phyloP scores from a whole-genome alignment of 2,797 vertebrate genomes.

The Esox lucius region DNA sequence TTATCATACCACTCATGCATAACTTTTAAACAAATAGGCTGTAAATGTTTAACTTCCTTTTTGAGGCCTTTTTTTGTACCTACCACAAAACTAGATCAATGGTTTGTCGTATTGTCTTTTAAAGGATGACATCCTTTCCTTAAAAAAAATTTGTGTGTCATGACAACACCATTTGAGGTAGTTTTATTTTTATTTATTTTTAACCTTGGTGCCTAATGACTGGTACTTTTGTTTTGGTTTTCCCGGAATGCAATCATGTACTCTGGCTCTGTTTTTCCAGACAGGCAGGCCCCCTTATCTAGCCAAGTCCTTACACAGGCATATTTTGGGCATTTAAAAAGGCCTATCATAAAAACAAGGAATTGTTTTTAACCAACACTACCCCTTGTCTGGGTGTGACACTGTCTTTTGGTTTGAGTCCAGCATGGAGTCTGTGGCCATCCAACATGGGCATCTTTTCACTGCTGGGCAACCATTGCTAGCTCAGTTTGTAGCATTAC shows the following conservation, averaged over 20 bases:
- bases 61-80: neutral
- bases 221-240: neutral
- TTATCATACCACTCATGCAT: neutral
- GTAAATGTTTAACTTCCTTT: neutral
- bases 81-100: neutral
- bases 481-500: neutral
- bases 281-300: neutral
- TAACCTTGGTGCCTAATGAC: neutral
- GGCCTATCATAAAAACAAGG: neutral
- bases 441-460: neutral
- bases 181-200: too few relatives aligned
- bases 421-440: neutral
- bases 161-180: neutral
- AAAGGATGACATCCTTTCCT: too few relatives aligned
- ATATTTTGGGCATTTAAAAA: neutral
- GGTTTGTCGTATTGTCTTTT: neutral
- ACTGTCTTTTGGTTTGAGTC: neutral
- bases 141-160: too few relatives aligned
- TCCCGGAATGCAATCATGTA: neutral
- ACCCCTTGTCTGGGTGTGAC: neutral
- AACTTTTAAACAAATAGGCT: neutral
- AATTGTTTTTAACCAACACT: neutral
- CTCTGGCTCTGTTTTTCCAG: neutral
- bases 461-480: neutral
- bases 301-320: neutral